Evolutionary conservation across 2,888 invertebrate species (phyloP).

Genomic region (Isoperla grammatica): DNA sequence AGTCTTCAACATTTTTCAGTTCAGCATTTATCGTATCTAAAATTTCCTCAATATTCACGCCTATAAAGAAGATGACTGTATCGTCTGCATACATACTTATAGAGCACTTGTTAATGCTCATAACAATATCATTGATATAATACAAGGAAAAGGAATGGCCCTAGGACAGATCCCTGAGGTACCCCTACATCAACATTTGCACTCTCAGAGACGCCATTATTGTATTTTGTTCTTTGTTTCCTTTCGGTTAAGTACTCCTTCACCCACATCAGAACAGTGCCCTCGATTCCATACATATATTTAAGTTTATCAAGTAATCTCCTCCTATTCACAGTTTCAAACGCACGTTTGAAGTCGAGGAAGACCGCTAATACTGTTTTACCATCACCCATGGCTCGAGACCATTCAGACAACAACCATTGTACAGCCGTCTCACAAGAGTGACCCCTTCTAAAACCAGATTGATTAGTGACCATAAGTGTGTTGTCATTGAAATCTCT

Average conservation of each 20-base stretch:
- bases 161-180: too few relatives aligned
- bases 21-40: too few relatives aligned
- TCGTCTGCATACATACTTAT: too few relatives aligned
- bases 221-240: slow-evolving; percentile 25
- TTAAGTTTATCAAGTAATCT: neutral
- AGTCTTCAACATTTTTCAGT: too few relatives aligned
- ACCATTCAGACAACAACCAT: neutral
- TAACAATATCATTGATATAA: too few relatives aligned
- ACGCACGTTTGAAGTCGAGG: neutral
- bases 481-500: too few relatives aligned
- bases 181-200: too few relatives aligned
- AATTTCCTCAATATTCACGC: too few relatives aligned
- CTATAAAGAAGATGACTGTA: too few relatives aligned
- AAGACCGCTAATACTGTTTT: neutral
- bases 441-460: neutral
- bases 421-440: neutral
- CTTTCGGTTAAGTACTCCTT: neutral
- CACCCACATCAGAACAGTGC: neutral
- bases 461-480: neutral
- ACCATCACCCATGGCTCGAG: neutral
- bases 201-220: neutral
- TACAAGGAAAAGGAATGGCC: too few relatives aligned
- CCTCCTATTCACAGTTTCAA: neutral
- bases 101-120: too few relatives aligned
- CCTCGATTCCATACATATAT: neutral